Conservation (phyloP, 2,888 invertebrate genomes). For the Drosophila macrothrix region DNA sequence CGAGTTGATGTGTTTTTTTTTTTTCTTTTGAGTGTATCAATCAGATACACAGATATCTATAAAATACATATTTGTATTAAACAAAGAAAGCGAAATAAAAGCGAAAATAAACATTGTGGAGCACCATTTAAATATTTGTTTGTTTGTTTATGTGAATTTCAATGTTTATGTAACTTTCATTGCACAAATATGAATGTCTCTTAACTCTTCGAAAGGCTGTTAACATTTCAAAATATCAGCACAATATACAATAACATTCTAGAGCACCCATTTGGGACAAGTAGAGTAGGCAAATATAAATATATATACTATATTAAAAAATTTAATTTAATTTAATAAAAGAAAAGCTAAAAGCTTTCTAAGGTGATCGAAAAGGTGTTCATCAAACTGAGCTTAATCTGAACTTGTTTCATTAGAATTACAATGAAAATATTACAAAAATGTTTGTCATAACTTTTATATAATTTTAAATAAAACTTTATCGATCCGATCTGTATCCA, state of each 20-base stretch:
- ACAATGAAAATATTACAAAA: background rate
- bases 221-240: background rate
- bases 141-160: conserved; percentile 22
- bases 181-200: background rate
- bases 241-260: background rate
- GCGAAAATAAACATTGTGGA: background rate
- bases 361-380: background rate
- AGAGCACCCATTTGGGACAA: background rate
- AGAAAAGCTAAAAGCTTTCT: background rate
- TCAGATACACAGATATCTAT: background rate
- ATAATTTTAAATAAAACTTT: background rate
- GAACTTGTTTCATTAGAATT: background rate
- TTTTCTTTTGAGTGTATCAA: background rate
- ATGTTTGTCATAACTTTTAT: background rate
- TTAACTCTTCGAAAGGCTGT: background rate
- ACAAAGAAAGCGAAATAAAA: background rate
- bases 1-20: background rate
- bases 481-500: background rate
- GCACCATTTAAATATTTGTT: background rate
- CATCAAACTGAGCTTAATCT: background rate
- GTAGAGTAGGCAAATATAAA: background rate
- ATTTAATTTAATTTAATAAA: background rate
- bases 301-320: background rate
- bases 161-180: conserved; percentile 5
- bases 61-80: background rate